Base-by-base conservation (phyloP, 2,797 vertebrate species). In the Chelon auratus region DNA sequence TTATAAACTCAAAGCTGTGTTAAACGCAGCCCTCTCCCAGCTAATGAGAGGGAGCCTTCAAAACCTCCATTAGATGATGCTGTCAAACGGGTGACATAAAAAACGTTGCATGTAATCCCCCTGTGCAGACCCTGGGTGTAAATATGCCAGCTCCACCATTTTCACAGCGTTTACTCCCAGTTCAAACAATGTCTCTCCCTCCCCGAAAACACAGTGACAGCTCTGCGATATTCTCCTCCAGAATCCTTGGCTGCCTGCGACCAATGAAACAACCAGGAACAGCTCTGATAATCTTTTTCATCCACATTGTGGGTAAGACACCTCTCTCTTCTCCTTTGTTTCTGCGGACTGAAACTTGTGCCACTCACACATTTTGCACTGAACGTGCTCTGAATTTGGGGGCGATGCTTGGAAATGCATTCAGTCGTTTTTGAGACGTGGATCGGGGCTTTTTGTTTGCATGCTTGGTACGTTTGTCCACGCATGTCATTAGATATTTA, bases 121-220 rank as follows among this genome's bases (percentile, higher is more conserved):
- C 75, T 70, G 81, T 74, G 83, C 83, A 85, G 87, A 86, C 90
- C 92, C 82, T 81, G 83, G 88, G 84, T 91, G 88, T 93, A 92
- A 92, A 93, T 93, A 92, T 93, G 91, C 92, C 93, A 91, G 87
- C 90, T 84, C 89, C 85, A 83, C 91, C 86, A 84, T 93, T 94
- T 93, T 91, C 82, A 79, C 84, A 81, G 85, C 90, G 60, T 91
- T 92, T 92, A 90, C 87, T 92, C 83, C 52, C 78, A 90, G 92
- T 94, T 94, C 92, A 94, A 94, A 94, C 91, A 89, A 76, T 84
- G 67, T 56, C 78, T 85, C 68, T 80, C 60, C 68, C 77, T 57
- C 65, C 40, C 65, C 20, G 73, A 76, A 91, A 91, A 88, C 82
- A 85, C 86, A 83, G 61, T 92, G 93, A 92, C 92, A 93, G 92